Conservation (phyloP, 2,113 vertebrate genomes). For the Rhipidura dahli region DNA sequence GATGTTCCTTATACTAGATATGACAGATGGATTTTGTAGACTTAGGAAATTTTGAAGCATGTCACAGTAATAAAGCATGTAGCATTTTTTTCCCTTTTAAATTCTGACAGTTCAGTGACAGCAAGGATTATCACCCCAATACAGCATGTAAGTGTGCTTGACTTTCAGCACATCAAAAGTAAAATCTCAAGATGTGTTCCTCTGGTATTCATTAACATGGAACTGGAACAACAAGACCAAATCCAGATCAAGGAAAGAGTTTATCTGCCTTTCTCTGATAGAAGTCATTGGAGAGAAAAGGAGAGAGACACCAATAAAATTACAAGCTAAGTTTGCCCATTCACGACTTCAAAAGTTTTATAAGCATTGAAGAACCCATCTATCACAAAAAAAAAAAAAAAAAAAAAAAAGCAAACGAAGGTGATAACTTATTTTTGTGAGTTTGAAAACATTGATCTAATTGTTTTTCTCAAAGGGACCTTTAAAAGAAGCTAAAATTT, state of each 20-base stretch:
- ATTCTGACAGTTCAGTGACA: background rate
- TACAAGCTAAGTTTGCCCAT: background rate
- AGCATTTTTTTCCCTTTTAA: background rate
- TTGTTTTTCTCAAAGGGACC: background rate
- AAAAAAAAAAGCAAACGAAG: background rate
- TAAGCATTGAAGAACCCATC: background rate
- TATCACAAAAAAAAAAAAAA: background rate
- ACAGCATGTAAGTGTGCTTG: background rate
- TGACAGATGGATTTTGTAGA: background rate
- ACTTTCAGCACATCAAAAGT: constrained; percentile 5
- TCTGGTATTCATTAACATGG: background rate
- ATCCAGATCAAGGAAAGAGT: background rate
- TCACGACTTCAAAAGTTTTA: background rate
- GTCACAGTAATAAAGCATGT: background rate
- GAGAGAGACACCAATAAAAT: background rate
- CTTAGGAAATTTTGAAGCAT: background rate
- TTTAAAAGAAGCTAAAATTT: background rate
- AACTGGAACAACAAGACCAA: constrained; percentile 3
- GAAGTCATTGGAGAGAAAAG: background rate
- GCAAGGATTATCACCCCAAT: background rate
- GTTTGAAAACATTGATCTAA: background rate
- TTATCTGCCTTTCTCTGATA: background rate
- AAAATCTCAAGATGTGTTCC: background rate
- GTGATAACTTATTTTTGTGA: background rate
- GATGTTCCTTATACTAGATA: background rate